Conservation (phyloP, 2,797 vertebrate genomes). For the Anableps anableps region DNA sequence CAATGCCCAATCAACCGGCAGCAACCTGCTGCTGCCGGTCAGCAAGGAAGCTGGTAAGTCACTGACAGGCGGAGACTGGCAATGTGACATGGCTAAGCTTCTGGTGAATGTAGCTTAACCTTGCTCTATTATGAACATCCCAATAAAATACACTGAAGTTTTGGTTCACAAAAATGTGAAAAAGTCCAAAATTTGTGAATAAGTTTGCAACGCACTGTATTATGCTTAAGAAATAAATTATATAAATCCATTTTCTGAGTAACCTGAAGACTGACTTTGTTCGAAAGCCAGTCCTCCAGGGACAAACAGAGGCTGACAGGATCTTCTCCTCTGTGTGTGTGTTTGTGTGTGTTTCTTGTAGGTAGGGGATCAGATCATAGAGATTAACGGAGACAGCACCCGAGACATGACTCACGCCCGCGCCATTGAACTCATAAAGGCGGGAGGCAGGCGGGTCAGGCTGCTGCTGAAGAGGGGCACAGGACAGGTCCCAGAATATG, state of each 20-base stretch:
- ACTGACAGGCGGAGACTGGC: too few species aligned
- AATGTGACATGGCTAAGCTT: too few species aligned
- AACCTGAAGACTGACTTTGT: neutral
- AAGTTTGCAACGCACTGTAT: neutral
- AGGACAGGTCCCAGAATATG: conserved; percentile 98
- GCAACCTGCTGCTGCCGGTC: too few species aligned
- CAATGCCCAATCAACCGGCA: too few species aligned
- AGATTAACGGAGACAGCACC: conserved; percentile 99
- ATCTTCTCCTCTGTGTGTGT: conserved; percentile 26
- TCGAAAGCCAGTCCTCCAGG: conserved; percentile 12
- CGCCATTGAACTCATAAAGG: conserved; percentile 99
- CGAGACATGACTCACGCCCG: conserved; percentile 98
- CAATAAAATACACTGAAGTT: neutral
- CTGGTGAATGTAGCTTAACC: too few species aligned
- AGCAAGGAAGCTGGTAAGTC: too few species aligned
- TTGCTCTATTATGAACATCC: neutral
- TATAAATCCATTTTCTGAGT: conserved; percentile 1
- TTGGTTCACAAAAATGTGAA: neutral
- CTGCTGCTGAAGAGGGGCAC: conserved; percentile 97
- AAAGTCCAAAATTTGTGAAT: neutral
- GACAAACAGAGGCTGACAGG: conserved; percentile 34
- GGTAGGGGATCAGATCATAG: conserved; percentile 99
- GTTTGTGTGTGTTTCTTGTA: conserved; percentile 68
- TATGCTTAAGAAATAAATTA: neutral
- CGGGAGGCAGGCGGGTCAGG: conserved; percentile 93